Evolutionary conservation across 2,888 invertebrate genomes (phyloP), one percentile per base, ranked within the genome.

Genomic region (Micoletzkya japonica): DNA sequence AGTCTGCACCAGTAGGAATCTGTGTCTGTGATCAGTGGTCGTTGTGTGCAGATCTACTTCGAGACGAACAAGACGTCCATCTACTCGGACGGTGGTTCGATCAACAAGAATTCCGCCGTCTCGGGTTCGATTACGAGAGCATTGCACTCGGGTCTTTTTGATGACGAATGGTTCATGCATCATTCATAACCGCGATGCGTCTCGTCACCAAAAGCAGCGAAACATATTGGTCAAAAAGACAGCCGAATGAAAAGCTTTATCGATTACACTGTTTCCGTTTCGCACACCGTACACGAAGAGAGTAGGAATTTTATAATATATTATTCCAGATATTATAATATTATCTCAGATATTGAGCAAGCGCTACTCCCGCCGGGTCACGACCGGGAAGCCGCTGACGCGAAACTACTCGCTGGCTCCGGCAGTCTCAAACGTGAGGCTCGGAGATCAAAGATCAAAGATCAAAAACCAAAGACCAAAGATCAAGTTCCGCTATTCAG

Each of bases 11-110:
- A 10, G 10, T 20, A 14, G 10, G 20, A 10, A 14, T 44, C 44
- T 20, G 44, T 14, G 10, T 44, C 44, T 20, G 44, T 44, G 10
- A 10, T 44, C 39, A n/a, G n/a, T n/a, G n/a, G n/a, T n/a, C n/a
- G n/a, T n/a, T n/a, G n/a, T n/a, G n/a, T n/a, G n/a, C 37, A 66
- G 64, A 66, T 66, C 36, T 66, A 54, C 28, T 34, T 34, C 64
- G 64, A 66, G 7, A 7, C 17, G 7, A 54, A 7, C 17, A 14
- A 54, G 26, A 44, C 44, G 44, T 20, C 10, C 10, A 20, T 14
- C 10, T 44, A 14, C 44, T 14, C 44, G 10, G 20, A 44, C 10
- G 10, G 10, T 44, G 44, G 10, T 10, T 44, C 44, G 20, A 20
- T 44, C 10, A 44, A 14, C 10, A 14, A 10, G 10, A 20, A 44